Conservation (phyloP, 2,113 vertebrate species). For the Corythornis madagascariensis region DNA sequence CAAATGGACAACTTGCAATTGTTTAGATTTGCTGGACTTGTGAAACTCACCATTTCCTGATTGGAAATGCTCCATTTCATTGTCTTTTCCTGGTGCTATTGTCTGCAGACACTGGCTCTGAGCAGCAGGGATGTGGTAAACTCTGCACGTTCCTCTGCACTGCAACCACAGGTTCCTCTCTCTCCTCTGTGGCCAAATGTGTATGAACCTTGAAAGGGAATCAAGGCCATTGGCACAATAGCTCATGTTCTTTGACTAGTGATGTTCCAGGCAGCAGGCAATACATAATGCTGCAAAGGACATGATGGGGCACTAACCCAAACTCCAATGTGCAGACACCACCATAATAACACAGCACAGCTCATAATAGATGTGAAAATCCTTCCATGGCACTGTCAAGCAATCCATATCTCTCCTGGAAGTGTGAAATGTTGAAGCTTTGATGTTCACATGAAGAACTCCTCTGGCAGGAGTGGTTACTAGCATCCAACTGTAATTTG, state of each 20-base stretch:
- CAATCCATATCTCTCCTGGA: slow-evolving; percentile 12
- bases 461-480: slow-evolving; percentile 9
- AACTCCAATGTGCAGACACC: background rate
- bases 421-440: slow-evolving; percentile 42
- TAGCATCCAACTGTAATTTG: slow-evolving; percentile 7
- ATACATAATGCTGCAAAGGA: background rate
- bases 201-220: background rate
- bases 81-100: slow-evolving; percentile 26
- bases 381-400: background rate
- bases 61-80: slow-evolving; percentile 20
- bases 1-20: background rate
- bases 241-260: background rate
- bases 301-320: background rate
- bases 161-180: background rate
- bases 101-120: background rate
- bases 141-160: background rate
- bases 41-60: slow-evolving; percentile 25
- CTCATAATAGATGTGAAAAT: background rate
- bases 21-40: background rate
- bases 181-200: background rate
- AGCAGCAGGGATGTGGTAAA: background rate
- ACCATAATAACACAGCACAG: background rate
- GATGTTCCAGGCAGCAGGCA: background rate
- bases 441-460: slow-evolving; percentile 35
- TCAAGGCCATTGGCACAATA: background rate